Conservation (phyloP, 2,797 vertebrate genomes). For the Urosaurus nigricauda region DNA sequence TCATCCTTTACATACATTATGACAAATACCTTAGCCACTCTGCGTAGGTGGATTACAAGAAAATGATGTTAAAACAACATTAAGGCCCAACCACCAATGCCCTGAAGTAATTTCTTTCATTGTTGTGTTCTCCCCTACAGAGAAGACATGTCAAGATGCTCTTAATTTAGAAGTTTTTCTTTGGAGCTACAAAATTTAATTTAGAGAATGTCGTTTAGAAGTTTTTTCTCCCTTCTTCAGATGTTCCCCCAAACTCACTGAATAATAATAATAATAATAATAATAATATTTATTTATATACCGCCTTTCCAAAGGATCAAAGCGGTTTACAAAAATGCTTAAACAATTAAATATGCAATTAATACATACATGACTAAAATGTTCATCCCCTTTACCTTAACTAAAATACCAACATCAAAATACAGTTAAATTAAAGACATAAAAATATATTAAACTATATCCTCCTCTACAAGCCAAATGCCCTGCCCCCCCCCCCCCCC, state of each 20-base stretch:
- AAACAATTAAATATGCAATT: too few relatives aligned
- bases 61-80: slow-evolving; percentile 63
- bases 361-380: too few relatives aligned
- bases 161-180: slow-evolving; percentile 51
- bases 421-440: too few relatives aligned
- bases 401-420: too few relatives aligned
- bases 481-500: too few relatives aligned
- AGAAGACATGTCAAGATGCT: slow-evolving; percentile 57
- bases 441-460: too few relatives aligned
- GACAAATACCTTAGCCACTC: slow-evolving; percentile 53
- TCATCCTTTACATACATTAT: slow-evolving; percentile 67
- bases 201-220: slow-evolving; percentile 30
- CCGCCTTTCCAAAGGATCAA: too few relatives aligned
- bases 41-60: slow-evolving; percentile 60
- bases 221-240: slow-evolving; percentile 35
- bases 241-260: background rate
- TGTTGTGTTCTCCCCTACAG: slow-evolving; percentile 32
- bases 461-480: too few relatives aligned
- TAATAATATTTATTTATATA: too few relatives aligned
- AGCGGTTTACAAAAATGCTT: too few relatives aligned
- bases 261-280: too few relatives aligned
- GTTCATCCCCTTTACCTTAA: too few relatives aligned
- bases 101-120: slow-evolving; percentile 55
- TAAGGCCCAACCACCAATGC: slow-evolving; percentile 46
- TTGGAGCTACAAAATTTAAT: slow-evolving; percentile 23